phyloP scores from a whole-genome alignment of 2,113 vertebrate species.

The Clarias macrocephalus region DNA sequence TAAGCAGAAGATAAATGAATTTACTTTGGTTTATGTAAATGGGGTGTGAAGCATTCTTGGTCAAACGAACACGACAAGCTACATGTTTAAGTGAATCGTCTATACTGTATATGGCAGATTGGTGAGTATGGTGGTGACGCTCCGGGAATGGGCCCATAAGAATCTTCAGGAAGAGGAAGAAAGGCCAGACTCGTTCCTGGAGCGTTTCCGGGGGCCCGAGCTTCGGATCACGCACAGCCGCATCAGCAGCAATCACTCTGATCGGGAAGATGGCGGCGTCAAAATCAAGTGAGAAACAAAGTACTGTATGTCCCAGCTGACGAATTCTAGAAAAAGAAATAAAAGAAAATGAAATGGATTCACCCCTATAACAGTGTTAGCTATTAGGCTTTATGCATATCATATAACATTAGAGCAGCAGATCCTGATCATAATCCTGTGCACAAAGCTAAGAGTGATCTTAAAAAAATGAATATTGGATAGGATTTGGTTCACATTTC shows the following conservation, averaged over 20 bases:
- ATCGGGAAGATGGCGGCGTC: slow-evolving; percentile 56
- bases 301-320: background rate
- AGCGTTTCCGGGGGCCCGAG: slow-evolving; percentile 86
- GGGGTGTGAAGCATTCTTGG: background rate
- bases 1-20: background rate
- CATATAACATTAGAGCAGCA: background rate
- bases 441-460: background rate
- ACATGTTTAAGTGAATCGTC: background rate
- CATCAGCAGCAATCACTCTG: slow-evolving; percentile 65
- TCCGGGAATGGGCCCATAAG: slow-evolving; percentile 89
- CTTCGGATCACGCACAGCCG: slow-evolving; percentile 72
- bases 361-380: background rate
- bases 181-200: slow-evolving; percentile 87
- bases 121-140: slow-evolving; percentile 80
- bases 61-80: background rate
- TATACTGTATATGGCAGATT: slow-evolving; percentile 69
- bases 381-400: background rate
- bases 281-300: slow-evolving; percentile 58
- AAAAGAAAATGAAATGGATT: background rate
- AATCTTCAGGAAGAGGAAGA: slow-evolving; percentile 80
- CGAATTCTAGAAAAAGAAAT: background rate
- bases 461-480: background rate
- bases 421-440: background rate
- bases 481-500: background rate
- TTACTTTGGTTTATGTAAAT: background rate